A percentile compares a stretch with the other conserved stretches of the same genome.
These are phyloP conservation scores for Phortica okadai DNA, from an alignment of 2,888 invertebrate genomes.

Conservation along the genomic window DNA sequence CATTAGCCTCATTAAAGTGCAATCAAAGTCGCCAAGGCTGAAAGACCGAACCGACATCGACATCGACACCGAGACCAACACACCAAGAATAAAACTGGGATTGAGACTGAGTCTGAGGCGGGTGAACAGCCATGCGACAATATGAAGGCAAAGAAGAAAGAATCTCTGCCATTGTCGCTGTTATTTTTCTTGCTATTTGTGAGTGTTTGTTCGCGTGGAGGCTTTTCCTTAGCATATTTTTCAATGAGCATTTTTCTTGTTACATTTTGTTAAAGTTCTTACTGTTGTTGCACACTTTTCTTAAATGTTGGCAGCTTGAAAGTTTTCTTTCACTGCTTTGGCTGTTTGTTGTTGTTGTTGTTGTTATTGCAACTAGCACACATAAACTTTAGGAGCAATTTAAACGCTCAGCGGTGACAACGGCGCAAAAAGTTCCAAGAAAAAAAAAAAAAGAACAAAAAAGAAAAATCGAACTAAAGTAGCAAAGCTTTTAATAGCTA, in stretches of 20 bases:
- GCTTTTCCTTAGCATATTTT: conserved; percentile 10
- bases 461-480: conserved; percentile 4
- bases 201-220: neutral
- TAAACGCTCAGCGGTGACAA: neutral
- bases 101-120: neutral
- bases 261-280: neutral
- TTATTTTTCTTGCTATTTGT: neutral
- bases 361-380: neutral
- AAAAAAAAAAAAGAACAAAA: neutral
- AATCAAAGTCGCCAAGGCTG: conserved; percentile 50
- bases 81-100: neutral
- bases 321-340: neutral
- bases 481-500: conserved; percentile 31
- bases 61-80: neutral
- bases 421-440: neutral
- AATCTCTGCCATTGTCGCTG: neutral
- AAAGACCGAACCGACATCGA: neutral
- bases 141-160: neutral
- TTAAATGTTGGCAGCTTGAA: neutral
- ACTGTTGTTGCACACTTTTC: neutral
- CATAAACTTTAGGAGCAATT: neutral
- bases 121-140: neutral
- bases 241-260: neutral
- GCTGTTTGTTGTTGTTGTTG: neutral
- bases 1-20: conserved; percentile 67